Evolutionary conservation across 2,797 vertebrate species (phyloP).

Genomic region (Gadopsis bispinosus): DNA sequence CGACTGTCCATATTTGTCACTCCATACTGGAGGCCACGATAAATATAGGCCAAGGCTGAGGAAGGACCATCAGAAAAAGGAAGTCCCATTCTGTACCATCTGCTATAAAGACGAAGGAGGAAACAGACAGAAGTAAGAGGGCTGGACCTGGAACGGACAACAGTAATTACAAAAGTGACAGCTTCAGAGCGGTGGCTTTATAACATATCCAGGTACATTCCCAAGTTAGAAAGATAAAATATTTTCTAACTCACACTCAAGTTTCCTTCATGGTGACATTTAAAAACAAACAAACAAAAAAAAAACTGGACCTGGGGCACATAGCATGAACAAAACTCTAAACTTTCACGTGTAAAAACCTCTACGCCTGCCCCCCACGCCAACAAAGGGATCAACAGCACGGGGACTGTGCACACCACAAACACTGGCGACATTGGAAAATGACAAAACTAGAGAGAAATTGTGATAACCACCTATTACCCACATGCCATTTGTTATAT

Average conservation of each 20-base stretch:
- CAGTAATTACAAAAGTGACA: slow-evolving; percentile 10
- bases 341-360: neutral
- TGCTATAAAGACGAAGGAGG: slow-evolving; percentile 8
- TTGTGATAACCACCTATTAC: neutral
- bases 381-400: neutral
- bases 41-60: slow-evolving; percentile 63
- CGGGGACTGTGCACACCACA: neutral
- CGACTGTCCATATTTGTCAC: slow-evolving; percentile 76
- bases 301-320: neutral
- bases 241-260: neutral
- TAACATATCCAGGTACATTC: neutral
- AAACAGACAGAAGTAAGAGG: neutral
- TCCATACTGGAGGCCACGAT: slow-evolving; percentile 49
- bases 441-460: neutral
- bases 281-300: neutral
- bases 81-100: slow-evolving; percentile 23
- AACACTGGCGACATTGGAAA: neutral
- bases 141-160: neutral
- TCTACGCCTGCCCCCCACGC: neutral
- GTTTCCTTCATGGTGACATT: neutral
- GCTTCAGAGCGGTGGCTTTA: neutral
- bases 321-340: neutral
- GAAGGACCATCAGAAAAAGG: slow-evolving; percentile 53
- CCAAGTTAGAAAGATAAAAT: neutral
- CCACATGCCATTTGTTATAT: neutral